phyloP scores from a whole-genome alignment of 2,797 vertebrate species.

The Crocidura indochinensis region DNA sequence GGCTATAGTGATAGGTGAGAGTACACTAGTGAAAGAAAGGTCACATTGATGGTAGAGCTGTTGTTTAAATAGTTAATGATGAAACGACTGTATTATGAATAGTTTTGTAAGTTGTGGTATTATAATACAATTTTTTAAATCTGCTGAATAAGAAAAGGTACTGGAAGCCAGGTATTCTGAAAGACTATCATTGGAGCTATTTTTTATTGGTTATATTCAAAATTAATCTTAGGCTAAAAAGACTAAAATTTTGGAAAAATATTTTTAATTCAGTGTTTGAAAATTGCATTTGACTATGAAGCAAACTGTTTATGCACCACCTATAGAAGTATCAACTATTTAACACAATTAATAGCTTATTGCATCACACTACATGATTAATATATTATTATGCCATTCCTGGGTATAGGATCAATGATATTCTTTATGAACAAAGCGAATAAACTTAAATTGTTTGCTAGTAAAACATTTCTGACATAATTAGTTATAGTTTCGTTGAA shows the following conservation, averaged over 20 bases:
- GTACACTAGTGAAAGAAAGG: no score
- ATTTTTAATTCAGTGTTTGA: neutral
- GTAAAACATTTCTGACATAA: neutral
- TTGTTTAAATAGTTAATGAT: no score
- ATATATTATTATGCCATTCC: neutral
- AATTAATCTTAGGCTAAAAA: neutral
- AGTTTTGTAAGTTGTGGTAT: no score
- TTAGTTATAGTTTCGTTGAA: neutral
- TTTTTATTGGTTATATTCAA: no score
- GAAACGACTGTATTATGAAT: no score
- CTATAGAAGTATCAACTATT: neutral
- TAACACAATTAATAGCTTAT: neutral
- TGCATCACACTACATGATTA: no score
- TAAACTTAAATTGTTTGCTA: neutral
- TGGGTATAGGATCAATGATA: neutral
- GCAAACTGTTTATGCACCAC: neutral
- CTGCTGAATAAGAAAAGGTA: neutral
- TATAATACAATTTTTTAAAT: no score
- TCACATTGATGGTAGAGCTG: no score
- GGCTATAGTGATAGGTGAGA: no score
- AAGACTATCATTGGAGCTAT: neutral
- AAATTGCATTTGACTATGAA: neutral
- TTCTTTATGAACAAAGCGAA: slow-evolving; percentile 7
- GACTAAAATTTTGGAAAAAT: neutral
- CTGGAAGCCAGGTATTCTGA: neutral